Base-by-base conservation (phyloP, 2,888 invertebrate species). In the Yponomeuta cagnagella region DNA sequence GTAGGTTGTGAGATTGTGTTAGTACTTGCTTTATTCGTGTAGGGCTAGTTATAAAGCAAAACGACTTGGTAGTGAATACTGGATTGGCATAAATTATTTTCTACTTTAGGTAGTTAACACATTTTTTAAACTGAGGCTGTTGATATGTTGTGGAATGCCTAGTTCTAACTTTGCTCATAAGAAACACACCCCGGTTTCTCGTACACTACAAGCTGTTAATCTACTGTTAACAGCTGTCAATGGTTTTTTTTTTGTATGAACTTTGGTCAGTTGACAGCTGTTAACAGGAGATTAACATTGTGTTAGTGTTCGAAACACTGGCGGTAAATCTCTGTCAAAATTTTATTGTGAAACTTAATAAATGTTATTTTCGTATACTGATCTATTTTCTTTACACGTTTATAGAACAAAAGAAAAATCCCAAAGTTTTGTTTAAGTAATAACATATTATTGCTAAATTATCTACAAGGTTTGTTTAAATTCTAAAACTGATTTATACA, bases 381-480 rank as follows among this genome's bases (percentile, higher is more conserved):
- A 10, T n/a, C 31, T 43, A n/a, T 67, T 37, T 68, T 48, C 0
- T 12, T 68, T 68, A 37, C 23, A 48, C n/a, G 10, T 0, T 4
- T 12, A 1, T 1, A 68, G 65, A 33, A 9, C 9, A 43, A 31
- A 30, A 65, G 8, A n/a, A 58, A 15, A 58, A 58, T 58, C 15
- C 12, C 52, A 58, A 58, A 8, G 15, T 58, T 12, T 58, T 58
- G 52, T 58, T 58, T 12, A 4, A 43, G 43, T 43, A 5, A 58
- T 58, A 58, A 58, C 15, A 58, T 58, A 58, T 58, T 58, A 15
- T 30, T 31, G 10, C 37, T 65, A 65, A 65, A 52, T 23, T 65
- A 63, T 71, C 68, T 67, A 63, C 66, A 69, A 63, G 48, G 30
- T 67, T 12, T 48, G n/a, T 37, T 70, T 68, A 58, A 67, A 68